Evolutionary conservation across 1,140 invertebrate species (phyloP).

Genomic region (Periplaneta americana): DNA sequence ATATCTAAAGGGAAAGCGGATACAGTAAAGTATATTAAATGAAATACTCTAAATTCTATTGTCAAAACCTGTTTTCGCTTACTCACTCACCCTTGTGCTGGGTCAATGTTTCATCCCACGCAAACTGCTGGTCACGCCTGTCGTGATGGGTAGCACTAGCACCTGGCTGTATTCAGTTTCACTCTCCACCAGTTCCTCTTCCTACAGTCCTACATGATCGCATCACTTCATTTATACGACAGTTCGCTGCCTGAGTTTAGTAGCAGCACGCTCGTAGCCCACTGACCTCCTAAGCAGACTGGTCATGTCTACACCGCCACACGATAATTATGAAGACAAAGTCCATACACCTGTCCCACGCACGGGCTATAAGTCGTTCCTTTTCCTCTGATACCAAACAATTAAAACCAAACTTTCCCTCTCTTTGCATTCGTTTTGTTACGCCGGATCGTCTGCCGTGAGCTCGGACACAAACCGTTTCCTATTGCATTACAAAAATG

Average conservation of each 20-base stretch:
- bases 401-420: not conserved
- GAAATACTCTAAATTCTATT: too few species aligned
- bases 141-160: conserved; percentile 10
- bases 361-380: not conserved
- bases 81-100: not conserved
- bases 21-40: too few species aligned
- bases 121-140: not conserved
- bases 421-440: not conserved
- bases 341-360: not conserved
- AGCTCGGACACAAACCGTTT: not conserved
- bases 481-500: not conserved
- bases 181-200: not conserved
- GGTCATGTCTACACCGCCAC: not conserved
- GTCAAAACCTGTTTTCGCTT: too few species aligned
- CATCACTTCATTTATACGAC: not conserved
- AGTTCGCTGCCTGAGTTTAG: not conserved
- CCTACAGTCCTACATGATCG: too few species aligned
- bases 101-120: not conserved
- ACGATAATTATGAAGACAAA: too few species aligned
- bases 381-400: not conserved
- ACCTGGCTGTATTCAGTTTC: not conserved
- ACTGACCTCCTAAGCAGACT: not conserved
- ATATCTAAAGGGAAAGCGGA: too few species aligned
- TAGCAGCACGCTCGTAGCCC: not conserved
- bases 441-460: not conserved